Evolutionary conservation across 37 sponge, comb jelly and placozoan species (phyloP).

Genomic region (Cliona cf. orientalis): DNA sequence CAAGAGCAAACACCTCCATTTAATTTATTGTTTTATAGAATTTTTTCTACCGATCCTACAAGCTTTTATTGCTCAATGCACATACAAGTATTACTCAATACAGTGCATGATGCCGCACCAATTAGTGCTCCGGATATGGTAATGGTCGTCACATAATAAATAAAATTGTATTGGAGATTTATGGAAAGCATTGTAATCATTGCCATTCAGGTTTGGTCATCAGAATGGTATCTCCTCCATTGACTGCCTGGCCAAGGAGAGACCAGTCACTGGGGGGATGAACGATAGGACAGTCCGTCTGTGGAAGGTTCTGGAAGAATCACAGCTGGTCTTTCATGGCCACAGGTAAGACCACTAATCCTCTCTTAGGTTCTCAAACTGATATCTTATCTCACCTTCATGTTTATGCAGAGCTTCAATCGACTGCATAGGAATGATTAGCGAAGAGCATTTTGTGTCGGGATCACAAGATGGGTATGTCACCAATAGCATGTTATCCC

Average conservation of each 20-base stretch:
- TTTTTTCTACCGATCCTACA: no score
- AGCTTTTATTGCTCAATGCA: no score
- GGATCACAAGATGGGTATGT: conserved; percentile 96
- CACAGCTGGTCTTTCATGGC: conserved; percentile 92
- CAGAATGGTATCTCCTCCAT: conserved; percentile 87
- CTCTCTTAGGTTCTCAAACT: background rate
- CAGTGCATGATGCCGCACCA: no score
- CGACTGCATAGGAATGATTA: conserved; percentile 85
- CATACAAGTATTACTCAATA: no score
- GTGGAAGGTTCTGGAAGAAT: conserved; percentile 96
- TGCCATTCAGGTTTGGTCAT: conserved; percentile 95
- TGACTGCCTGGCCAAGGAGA: conserved; percentile 88
- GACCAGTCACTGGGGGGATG: conserved; percentile 92
- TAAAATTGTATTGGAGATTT: no score
- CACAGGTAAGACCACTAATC: conserved; percentile 57
- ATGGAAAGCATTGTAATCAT: no score
- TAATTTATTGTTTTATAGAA: no score
- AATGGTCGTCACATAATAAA: no score
- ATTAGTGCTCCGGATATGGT: no score
- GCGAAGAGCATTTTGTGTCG: conserved; percentile 86
- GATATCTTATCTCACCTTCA: background rate
- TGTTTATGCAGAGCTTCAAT: conserved; percentile 69
- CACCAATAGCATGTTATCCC: no score
- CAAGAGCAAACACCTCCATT: no score
- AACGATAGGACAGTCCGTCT: conserved; percentile 80